Evolutionary conservation across 1,140 invertebrate species (phyloP).

Genomic region (Drosophila repletoides): DNA sequence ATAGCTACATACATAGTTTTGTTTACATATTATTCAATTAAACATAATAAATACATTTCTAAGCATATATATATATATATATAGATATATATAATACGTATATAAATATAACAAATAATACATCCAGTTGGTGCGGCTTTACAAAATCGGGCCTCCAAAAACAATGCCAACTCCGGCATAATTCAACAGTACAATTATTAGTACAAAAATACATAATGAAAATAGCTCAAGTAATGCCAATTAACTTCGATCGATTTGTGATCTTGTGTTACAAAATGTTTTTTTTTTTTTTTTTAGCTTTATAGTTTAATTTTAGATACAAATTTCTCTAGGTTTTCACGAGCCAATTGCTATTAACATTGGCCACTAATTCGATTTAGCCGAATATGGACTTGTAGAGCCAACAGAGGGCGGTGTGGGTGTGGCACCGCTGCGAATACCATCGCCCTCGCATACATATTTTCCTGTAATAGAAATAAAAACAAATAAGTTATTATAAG

Average conservation of each 20-base stretch:
- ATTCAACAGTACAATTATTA: constrained; percentile 63
- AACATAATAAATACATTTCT: constrained; percentile 77
- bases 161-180: constrained; percentile 21
- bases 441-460: constrained; percentile 94
- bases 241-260: background rate
- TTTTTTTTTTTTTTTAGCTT: constrained; percentile 27
- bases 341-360: constrained; percentile 59
- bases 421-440: constrained; percentile 74
- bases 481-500: background rate
- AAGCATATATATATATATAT: constrained; percentile 39
- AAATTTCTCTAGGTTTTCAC: constrained; percentile 67
- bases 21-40: constrained; percentile 62
- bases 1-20: constrained; percentile 65
- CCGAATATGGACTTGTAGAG: constrained; percentile 81
- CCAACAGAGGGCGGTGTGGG: constrained; percentile 82
- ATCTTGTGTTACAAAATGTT: constrained; percentile 37
- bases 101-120: constrained; percentile 74
- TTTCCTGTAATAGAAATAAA: constrained; percentile 84
- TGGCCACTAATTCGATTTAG: constrained; percentile 75
- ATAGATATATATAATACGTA: constrained; percentile 42
- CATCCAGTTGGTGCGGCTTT: constrained; percentile 51
- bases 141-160: constrained; percentile 32
- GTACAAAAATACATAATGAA: constrained; percentile 69
- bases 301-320: constrained; percentile 48
- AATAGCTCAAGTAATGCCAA: constrained; percentile 30